Percentiles rank a stretch among this genome's conserved stretches.
phyloP scores from a whole-genome alignment of 2,888 invertebrate species.

The Drosophila kuntzei region DNA sequence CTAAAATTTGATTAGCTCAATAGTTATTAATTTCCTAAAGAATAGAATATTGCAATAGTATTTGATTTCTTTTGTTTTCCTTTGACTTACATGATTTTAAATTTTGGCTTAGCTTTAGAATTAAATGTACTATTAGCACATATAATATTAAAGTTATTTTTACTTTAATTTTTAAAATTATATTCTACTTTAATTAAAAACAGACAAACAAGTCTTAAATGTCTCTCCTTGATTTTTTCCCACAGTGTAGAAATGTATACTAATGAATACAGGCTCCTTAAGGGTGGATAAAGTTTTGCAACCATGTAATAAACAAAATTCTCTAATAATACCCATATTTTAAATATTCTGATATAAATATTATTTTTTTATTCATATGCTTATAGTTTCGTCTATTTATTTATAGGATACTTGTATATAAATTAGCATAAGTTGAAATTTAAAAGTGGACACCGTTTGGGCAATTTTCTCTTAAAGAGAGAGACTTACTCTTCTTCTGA shows the following conservation, averaged over 20 bases:
- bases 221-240: not conserved
- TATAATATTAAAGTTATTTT: too few species aligned
- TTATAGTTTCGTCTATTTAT: not conserved
- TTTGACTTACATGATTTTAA: not conserved
- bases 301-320: slow-evolving; percentile 1
- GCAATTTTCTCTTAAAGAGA: slow-evolving; percentile 34
- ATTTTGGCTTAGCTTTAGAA: too few species aligned
- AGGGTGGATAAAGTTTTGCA: slow-evolving; percentile 30
- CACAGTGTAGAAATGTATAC: slow-evolving; percentile 46
- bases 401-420: not conserved
- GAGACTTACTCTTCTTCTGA: slow-evolving; percentile 15
- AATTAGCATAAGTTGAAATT: slow-evolving; percentile 2
- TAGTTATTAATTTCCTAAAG: not conserved
- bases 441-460: slow-evolving; percentile 10
- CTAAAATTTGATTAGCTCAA: too few species aligned
- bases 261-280: slow-evolving; percentile 14
- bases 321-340: not conserved
- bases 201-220: not conserved
- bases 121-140: too few species aligned
- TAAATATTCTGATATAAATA: not conserved
- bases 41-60: not conserved
- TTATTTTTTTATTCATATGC: not conserved
- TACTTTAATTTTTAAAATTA: too few species aligned
- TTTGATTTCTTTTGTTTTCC: not conserved
- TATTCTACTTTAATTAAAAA: too few species aligned